phyloP scores from a whole-genome alignment of 2,888 invertebrate genomes.

The Polietes domitor region DNA sequence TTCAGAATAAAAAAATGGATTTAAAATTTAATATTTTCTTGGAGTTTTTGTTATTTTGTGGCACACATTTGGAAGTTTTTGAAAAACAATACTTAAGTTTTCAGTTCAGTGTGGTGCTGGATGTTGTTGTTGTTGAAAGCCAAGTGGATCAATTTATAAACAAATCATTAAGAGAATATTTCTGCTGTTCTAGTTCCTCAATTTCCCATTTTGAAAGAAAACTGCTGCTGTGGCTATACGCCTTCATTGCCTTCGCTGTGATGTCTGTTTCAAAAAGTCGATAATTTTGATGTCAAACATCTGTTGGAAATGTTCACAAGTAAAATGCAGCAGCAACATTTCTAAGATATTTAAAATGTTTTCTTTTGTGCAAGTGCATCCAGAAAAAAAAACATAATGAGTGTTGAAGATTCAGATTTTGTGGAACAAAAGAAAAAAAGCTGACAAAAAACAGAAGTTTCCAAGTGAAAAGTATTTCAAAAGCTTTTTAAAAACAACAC shows the following conservation, averaged over 20 bases:
- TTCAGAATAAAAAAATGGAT: background rate
- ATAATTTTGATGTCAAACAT: slow-evolving; percentile 57
- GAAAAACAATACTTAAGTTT: background rate
- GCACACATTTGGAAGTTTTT: slow-evolving; percentile 22
- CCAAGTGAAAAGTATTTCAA: no score
- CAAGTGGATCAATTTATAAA: slow-evolving; percentile 49
- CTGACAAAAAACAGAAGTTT: no score
- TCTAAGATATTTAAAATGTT: no score
- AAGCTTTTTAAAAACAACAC: no score
- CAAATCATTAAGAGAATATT: slow-evolving; percentile 29
- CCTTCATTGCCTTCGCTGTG: background rate
- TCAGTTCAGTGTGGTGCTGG: background rate
- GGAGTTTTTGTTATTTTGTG: slow-evolving; percentile 23
- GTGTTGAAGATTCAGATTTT: no score
- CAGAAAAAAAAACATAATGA: no score
- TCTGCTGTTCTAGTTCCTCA: background rate
- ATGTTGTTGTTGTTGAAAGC: background rate
- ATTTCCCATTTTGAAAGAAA: slow-evolving; percentile 20
- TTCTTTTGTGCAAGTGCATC: no score
- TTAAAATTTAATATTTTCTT: slow-evolving; percentile 22
- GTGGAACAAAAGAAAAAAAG: no score
- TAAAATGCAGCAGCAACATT: no score
- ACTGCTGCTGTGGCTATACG: slow-evolving; percentile 26
- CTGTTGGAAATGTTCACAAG: slow-evolving; percentile 28
- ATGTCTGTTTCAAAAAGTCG: slow-evolving; percentile 8